Conservation (phyloP, 2,888 invertebrate species). For the Andrena bicolor region DNA sequence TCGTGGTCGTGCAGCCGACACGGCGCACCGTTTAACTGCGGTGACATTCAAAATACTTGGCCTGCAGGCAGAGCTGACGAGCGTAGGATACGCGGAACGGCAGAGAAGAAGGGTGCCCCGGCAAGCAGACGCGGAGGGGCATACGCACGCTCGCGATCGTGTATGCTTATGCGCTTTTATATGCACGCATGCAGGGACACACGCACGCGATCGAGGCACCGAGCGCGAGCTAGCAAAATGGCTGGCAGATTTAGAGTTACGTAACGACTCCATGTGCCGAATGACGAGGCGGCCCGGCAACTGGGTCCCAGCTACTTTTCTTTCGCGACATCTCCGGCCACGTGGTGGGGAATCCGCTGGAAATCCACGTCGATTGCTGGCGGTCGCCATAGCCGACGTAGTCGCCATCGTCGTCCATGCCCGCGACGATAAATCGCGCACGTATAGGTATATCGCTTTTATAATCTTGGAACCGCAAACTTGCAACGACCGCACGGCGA, state of each 20-base stretch:
- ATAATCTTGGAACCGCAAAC: neutral
- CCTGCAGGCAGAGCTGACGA: slow-evolving; percentile 30
- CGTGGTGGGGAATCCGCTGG: slow-evolving; percentile 10
- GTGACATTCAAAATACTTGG: slow-evolving; percentile 73
- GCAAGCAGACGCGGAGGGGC: slow-evolving; percentile 36
- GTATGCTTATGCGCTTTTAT: slow-evolving; percentile 1
- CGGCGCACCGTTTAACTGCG: slow-evolving; percentile 62
- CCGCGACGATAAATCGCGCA: neutral
- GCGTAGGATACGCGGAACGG: slow-evolving; percentile 14
- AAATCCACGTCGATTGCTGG: slow-evolving; percentile 12
- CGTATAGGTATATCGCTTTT: neutral
- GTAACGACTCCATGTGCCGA: slow-evolving; percentile 76
- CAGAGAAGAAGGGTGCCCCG: slow-evolving; percentile 30
- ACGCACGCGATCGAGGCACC: slow-evolving; percentile 28
- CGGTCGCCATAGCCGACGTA: neutral
- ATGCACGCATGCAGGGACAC: neutral
- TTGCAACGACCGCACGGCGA: slow-evolving; percentile 20
- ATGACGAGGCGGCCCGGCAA: slow-evolving; percentile 66
- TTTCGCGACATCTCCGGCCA: slow-evolving; percentile 14
- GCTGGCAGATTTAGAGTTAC: slow-evolving; percentile 83
- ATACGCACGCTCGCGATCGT: slow-evolving; percentile 30
- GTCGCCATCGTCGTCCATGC: neutral
- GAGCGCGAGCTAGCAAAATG: slow-evolving; percentile 80
- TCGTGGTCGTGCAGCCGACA: slow-evolving; percentile 7
- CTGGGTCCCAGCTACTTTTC: slow-evolving; percentile 50